These are phyloP conservation scores for Lordiphosa andalusiaca DNA, from an alignment of 2,888 invertebrate species.

Conservation along the genomic window DNA sequence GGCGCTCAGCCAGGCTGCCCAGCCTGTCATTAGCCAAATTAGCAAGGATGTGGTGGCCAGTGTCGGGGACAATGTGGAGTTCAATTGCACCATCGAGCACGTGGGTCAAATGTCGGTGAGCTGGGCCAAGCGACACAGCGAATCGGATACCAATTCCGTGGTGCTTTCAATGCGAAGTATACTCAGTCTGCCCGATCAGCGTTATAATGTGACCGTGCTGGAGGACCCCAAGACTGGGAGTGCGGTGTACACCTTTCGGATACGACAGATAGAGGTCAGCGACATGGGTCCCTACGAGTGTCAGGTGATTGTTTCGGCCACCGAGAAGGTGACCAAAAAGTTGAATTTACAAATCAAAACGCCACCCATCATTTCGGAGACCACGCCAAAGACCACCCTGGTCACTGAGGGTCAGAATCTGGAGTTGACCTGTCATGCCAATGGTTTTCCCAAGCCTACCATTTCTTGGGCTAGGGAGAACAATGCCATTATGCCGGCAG, in stretches of 20 bases:
- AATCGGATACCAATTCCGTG: conserved; percentile 70
- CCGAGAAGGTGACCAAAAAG: conserved; percentile 72
- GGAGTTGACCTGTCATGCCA: conserved; percentile 85
- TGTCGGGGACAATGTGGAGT: conserved; percentile 77
- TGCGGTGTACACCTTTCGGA: conserved; percentile 76
- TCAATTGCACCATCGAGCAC: conserved; percentile 79
- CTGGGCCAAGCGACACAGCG: conserved; percentile 76
- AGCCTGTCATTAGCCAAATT: conserved; percentile 74
- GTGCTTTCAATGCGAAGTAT: conserved; percentile 76
- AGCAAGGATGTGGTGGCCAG: conserved; percentile 76
- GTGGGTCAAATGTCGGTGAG: conserved; percentile 74
- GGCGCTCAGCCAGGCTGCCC: conserved; percentile 12
- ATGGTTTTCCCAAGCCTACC: conserved; percentile 88
- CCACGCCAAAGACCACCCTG: conserved; percentile 68
- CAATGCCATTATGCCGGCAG: conserved; percentile 81
- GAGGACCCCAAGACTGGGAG: conserved; percentile 59
- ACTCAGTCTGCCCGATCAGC: conserved; percentile 74
- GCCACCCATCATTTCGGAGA: conserved; percentile 76
- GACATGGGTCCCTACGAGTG: conserved; percentile 80
- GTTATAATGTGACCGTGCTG: conserved; percentile 71
- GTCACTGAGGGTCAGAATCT: conserved; percentile 76
- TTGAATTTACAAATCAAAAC: conserved; percentile 77
- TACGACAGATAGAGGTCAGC: conserved; percentile 74
- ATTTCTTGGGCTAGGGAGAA: conserved; percentile 86
- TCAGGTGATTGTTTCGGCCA: conserved; percentile 77